Evolutionary conservation across 2,888 invertebrate species (phyloP).

Genomic region (Neuroscelio doddi): DNA sequence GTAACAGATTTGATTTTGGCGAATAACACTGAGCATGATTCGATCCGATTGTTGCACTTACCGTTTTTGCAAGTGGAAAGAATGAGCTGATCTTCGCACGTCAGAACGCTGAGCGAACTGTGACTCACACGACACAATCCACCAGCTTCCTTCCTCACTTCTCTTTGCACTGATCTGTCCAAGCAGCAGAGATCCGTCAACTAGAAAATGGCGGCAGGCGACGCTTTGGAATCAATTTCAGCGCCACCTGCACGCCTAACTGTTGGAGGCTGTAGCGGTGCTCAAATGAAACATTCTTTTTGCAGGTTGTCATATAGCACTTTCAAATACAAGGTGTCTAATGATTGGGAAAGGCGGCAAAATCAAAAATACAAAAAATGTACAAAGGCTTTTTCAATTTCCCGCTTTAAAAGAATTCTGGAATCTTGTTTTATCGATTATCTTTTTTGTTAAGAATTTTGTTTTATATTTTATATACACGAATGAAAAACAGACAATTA

Average conservation of each 20-base stretch:
- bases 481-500: too few species aligned
- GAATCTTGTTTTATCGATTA: too few species aligned
- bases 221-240: slow-evolving; percentile 10
- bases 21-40: background rate
- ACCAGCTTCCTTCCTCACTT: slow-evolving; percentile 13
- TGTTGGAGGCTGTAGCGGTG: too few species aligned
- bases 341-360: too few species aligned
- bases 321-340: too few species aligned
- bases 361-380: too few species aligned
- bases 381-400: too few species aligned
- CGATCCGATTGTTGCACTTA: slow-evolving; percentile 4
- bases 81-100: background rate
- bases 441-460: too few species aligned
- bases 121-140: slow-evolving; percentile 11
- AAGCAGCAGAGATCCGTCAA: slow-evolving; percentile 7
- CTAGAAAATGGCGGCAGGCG: slow-evolving; percentile 15
- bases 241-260: slow-evolving; percentile 10
- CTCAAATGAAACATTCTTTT: too few species aligned
- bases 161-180: slow-evolving; percentile 11
- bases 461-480: too few species aligned
- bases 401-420: too few species aligned
- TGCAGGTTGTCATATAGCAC: too few species aligned
- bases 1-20: background rate
- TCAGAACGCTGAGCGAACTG: slow-evolving; percentile 7
- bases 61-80: slow-evolving; percentile 4